Conservation (phyloP, 2,113 vertebrate genomes). For the Pitta sordida region DNA sequence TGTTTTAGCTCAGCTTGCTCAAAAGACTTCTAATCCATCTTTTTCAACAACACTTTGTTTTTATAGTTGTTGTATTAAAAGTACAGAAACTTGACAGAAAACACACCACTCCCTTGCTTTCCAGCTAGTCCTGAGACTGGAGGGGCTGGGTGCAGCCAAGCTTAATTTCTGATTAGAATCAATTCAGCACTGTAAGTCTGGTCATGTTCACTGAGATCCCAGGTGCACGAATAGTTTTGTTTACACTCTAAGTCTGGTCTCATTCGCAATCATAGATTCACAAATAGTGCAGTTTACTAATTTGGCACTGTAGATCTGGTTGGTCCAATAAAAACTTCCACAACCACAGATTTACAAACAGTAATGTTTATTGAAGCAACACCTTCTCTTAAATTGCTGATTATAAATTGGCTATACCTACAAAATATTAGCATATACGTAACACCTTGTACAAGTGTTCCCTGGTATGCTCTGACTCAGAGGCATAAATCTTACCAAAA, state of each 20-base stretch:
- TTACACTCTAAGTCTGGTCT: not conserved
- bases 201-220: not conserved
- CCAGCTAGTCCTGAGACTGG: not conserved
- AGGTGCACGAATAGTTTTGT: not conserved
- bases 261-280: not conserved
- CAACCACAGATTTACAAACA: not conserved
- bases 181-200: not conserved
- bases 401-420: not conserved
- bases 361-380: not conserved
- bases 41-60: not conserved
- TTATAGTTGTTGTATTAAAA: not conserved
- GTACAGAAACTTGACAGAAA: not conserved
- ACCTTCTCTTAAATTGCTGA: not conserved
- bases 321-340: not conserved
- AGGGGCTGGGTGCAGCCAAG: not conserved
- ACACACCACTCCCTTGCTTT: not conserved
- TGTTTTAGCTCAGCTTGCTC: not conserved
- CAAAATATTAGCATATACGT: not conserved
- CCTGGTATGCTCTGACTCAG: accelerated
- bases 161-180: not conserved
- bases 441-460: not conserved
- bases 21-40: not conserved
- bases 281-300: not conserved
- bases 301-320: not conserved
- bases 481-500: not conserved